Conservation (phyloP, 1,140 invertebrate species). For the Contarinia nasturtii region DNA sequence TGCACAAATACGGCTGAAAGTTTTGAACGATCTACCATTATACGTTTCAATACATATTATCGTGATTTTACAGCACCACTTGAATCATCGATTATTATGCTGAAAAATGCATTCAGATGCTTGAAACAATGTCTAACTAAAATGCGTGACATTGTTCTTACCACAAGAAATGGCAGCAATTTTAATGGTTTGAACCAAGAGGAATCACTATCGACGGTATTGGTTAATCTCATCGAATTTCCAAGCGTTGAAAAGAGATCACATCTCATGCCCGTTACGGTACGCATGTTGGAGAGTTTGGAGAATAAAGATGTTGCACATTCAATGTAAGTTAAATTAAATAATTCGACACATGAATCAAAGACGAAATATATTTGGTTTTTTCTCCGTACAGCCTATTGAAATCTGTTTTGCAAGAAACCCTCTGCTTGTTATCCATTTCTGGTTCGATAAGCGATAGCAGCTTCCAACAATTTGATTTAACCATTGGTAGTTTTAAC, state of each 20-base stretch:
- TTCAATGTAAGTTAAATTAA: constrained; percentile 12
- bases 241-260: constrained; percentile 5
- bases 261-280: constrained; percentile 8
- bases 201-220: not conserved
- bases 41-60: constrained; percentile 13
- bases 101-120: constrained; percentile 14
- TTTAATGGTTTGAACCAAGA: not conserved
- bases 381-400: constrained; percentile 31
- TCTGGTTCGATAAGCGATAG: constrained; percentile 21
- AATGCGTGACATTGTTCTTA: constrained; percentile 2
- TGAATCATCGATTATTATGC: constrained; percentile 13
- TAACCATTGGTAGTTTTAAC: constrained; percentile 37
- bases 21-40: constrained; percentile 16
- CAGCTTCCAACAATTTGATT: constrained; percentile 29
- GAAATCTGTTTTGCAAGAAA: constrained; percentile 43
- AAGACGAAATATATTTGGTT: no score
- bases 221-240: constrained; percentile 12
- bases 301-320: constrained; percentile 12
- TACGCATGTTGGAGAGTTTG: constrained; percentile 11
- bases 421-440: constrained; percentile 25
- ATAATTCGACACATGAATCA: no score
- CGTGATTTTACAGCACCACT: constrained; percentile 19
- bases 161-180: no score
- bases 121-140: constrained; percentile 12
- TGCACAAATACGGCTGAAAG: constrained; percentile 19